Conservation (phyloP, 2,797 vertebrate species). For the Lagocephalus sceleratus region DNA sequence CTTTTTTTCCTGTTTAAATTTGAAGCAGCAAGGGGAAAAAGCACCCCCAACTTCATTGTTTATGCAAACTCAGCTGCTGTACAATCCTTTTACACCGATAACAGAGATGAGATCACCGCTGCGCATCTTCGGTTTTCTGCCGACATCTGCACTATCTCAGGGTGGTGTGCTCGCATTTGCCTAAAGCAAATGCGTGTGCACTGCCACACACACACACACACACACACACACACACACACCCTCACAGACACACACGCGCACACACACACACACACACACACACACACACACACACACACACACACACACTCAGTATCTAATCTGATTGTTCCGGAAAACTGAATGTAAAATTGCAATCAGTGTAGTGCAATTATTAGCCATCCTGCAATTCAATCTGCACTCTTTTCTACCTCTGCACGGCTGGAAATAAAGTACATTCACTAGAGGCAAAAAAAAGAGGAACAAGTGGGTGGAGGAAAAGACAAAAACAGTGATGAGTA, state of each 20-base stretch:
- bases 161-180: slow-evolving; percentile 28
- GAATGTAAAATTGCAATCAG: slow-evolving; percentile 69
- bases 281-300: slow-evolving; percentile 17
- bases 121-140: slow-evolving; percentile 56
- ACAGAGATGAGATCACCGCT: slow-evolving; percentile 49
- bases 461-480: slow-evolving; percentile 35
- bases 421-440: slow-evolving; percentile 47
- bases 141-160: slow-evolving; percentile 59
- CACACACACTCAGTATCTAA: slow-evolving; percentile 34
- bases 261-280: slow-evolving; percentile 6
- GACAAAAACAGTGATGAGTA: slow-evolving; percentile 27
- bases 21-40: slow-evolving; percentile 16
- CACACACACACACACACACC: slow-evolving; percentile 10
- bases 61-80: slow-evolving; percentile 63
- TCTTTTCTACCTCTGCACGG: slow-evolving; percentile 29
- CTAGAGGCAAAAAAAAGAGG: slow-evolving; percentile 13
- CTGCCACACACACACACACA: slow-evolving; percentile 5
- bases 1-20: slow-evolving; percentile 22
- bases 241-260: slow-evolving; percentile 12
- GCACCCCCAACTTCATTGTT: slow-evolving; percentile 38
- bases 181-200: not conserved
- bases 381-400: slow-evolving; percentile 52
- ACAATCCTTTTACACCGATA: slow-evolving; percentile 47
- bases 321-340: slow-evolving; percentile 69
- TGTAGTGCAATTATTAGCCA: slow-evolving; percentile 66